phyloP scores from a whole-genome alignment of 2,888 invertebrate genomes.

The Scaptomyza polygonia region DNA sequence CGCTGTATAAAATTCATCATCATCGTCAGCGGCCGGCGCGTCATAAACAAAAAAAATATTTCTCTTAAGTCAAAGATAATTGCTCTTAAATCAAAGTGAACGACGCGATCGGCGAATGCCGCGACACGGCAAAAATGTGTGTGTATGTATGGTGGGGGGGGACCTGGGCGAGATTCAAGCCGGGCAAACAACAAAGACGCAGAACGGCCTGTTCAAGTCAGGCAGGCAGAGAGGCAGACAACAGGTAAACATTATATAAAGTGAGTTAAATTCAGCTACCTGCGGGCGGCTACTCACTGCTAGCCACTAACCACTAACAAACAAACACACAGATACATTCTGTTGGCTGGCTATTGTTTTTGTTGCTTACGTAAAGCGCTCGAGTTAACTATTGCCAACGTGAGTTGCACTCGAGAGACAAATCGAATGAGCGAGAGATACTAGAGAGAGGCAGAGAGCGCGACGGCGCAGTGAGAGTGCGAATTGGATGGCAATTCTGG shows the following conservation, averaged over 20 bases:
- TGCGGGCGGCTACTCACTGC: conserved; percentile 35
- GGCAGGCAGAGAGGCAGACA: conserved; percentile 41
- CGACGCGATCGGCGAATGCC: conserved; percentile 56
- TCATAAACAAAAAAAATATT: conserved; percentile 70
- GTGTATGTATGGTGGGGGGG: background rate
- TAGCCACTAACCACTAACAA: conserved; percentile 40
- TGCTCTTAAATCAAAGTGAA: conserved; percentile 75
- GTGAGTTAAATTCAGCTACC: conserved; percentile 56
- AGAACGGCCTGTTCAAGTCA: conserved; percentile 32
- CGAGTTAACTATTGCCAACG: conserved; percentile 50
- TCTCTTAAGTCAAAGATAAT: conserved; percentile 78
- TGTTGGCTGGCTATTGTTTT: conserved; percentile 14
- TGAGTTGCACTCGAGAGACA: conserved; percentile 30
- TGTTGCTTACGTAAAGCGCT: conserved; percentile 67
- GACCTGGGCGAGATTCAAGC: conserved; percentile 28
- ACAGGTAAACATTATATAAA: conserved; percentile 73
- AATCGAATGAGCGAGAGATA: background rate
- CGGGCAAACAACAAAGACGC: conserved; percentile 48
- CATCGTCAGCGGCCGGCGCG: conserved; percentile 41
- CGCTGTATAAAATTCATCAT: background rate
- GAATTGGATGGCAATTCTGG: conserved; percentile 28
- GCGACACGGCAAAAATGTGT: conserved; percentile 11
- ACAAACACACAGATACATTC: conserved; percentile 28
- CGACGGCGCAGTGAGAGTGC: conserved; percentile 55
- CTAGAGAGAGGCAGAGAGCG: conserved; percentile 15